Evolutionary conservation across 2,113 vertebrate species (phyloP).

Genomic region (Anarrhichthys ocellatus): DNA sequence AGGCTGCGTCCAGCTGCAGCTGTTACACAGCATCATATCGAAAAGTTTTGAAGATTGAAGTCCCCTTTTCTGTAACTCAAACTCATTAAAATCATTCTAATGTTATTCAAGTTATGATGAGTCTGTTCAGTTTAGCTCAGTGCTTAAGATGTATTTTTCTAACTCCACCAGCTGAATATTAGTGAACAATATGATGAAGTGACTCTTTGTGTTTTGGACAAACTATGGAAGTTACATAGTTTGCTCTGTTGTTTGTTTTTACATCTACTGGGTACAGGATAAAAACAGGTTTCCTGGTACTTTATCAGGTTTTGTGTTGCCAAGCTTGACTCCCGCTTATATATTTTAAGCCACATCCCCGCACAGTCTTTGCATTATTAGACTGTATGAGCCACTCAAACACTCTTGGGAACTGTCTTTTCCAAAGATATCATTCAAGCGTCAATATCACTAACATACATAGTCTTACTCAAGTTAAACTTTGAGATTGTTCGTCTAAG

Average conservation of each 20-base stretch:
- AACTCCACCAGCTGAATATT: neutral
- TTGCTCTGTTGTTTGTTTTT: slow-evolving; percentile 14
- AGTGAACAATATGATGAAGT: neutral
- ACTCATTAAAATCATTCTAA: slow-evolving; percentile 6
- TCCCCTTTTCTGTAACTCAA: slow-evolving; percentile 5
- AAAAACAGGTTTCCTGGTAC: slow-evolving; percentile 15
- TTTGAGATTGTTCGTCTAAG: neutral
- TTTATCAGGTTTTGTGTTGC: slow-evolving; percentile 9
- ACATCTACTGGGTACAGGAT: slow-evolving; percentile 16
- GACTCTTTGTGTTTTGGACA: neutral
- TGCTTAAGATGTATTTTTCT: neutral
- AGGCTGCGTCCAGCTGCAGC: slow-evolving; percentile 27
- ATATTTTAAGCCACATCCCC: slow-evolving; percentile 7
- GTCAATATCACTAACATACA: slow-evolving; percentile 20
- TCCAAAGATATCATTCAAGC: slow-evolving; percentile 14
- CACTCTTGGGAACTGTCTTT: slow-evolving; percentile 6
- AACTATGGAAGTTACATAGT: neutral
- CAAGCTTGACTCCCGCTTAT: slow-evolving; percentile 29
- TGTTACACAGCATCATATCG: slow-evolving; percentile 38
- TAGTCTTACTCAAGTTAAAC: neutral
- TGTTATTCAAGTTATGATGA: neutral
- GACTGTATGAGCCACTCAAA: slow-evolving; percentile 8
- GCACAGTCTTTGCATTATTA: slow-evolving; percentile 10
- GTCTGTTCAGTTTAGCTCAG: neutral
- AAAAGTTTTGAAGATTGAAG: neutral